Percentiles rank a stretch among this genome's conserved stretches.
Evolutionary conservation across 2,797 vertebrate species (phyloP).

Genomic region (Paramormyrops hopkinsi): DNA sequence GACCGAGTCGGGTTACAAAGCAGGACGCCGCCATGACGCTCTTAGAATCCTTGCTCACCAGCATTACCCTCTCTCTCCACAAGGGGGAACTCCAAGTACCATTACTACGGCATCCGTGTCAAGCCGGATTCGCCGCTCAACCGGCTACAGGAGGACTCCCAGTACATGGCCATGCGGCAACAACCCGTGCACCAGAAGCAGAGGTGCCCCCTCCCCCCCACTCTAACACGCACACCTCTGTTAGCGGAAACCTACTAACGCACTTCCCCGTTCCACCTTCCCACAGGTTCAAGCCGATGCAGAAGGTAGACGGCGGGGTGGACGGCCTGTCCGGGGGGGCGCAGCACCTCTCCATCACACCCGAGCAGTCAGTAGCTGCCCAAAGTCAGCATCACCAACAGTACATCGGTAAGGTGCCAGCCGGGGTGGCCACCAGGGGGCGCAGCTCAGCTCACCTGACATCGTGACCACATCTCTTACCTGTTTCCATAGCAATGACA

Average conservation of each 20-base stretch:
- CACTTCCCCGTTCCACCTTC: neutral
- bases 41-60: neutral
- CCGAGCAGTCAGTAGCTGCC: slow-evolving; percentile 82
- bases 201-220: slow-evolving; percentile 59
- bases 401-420: slow-evolving; percentile 76
- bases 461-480: neutral
- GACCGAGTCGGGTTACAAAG: neutral
- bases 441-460: neutral
- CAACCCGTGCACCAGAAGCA: slow-evolving; percentile 95
- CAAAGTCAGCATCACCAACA: slow-evolving; percentile 97
- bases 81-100: slow-evolving; percentile 98
- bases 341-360: slow-evolving; percentile 67
- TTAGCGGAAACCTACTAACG: neutral
- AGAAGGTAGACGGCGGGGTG: slow-evolving; percentile 82
- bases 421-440: neutral
- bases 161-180: slow-evolving; percentile 98
- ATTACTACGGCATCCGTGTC: slow-evolving; percentile 95
- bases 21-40: neutral
- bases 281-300: slow-evolving; percentile 82
- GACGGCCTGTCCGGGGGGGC: slow-evolving; percentile 71
- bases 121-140: slow-evolving; percentile 94
- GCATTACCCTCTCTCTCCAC: slow-evolving; percentile 30
- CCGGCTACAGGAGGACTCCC: slow-evolving; percentile 87
- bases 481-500: neutral
- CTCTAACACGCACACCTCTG: neutral